Evolutionary conservation across 2,797 vertebrate species (phyloP).

Genomic region (Gobio occitaniae): DNA sequence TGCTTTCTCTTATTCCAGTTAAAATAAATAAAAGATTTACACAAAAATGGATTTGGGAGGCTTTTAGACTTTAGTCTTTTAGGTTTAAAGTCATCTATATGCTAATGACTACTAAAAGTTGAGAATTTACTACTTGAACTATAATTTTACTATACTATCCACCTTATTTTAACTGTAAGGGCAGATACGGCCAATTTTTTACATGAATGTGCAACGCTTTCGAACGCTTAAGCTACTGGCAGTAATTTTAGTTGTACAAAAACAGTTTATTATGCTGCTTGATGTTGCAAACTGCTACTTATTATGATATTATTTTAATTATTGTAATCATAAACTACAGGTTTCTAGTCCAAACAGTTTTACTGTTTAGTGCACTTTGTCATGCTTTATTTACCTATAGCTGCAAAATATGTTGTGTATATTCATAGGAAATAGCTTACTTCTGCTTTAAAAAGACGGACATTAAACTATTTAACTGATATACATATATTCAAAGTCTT

Average conservation of each 20-base stretch:
- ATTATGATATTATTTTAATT: not conserved
- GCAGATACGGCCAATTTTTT: not conserved
- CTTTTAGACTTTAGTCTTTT: not conserved
- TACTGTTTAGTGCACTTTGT: not conserved
- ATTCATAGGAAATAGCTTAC: not conserved
- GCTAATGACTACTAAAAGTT: not conserved
- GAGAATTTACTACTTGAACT: not conserved
- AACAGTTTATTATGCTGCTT: not conserved
- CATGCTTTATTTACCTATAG: not conserved
- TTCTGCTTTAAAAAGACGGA: not conserved
- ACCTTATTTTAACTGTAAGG: not conserved
- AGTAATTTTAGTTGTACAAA: not conserved
- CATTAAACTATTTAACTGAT: not conserved
- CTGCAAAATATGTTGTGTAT: not conserved
- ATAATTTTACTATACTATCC: not conserved
- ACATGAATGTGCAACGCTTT: not conserved
- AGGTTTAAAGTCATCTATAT: constrained; percentile 3
- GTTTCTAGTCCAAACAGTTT: not conserved
- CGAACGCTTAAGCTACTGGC: not conserved
- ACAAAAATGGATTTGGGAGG: not conserved
- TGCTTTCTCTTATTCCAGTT: not conserved
- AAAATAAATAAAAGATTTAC: not conserved
- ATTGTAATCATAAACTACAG: not conserved
- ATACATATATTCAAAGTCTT: not conserved
- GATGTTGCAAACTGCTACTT: not conserved